A percentile compares a stretch with the other conserved stretches of the same genome.
Evolutionary conservation across 2,113 vertebrate species (phyloP).

Genomic region (Malurus elegans): DNA sequence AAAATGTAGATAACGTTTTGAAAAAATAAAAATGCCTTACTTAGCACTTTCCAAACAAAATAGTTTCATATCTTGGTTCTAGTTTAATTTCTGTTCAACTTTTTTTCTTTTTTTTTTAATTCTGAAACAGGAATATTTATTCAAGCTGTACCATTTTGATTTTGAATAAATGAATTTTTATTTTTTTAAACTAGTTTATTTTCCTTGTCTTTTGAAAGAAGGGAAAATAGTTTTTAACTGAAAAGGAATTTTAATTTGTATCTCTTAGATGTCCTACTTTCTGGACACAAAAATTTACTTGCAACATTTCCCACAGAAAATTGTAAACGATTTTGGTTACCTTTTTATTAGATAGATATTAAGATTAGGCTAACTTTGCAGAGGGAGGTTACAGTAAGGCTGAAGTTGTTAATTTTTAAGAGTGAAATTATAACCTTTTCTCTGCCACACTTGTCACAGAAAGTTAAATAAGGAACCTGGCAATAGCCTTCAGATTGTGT

Average conservation of each 20-base stretch:
- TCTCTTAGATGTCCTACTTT: background rate
- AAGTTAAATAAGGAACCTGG: background rate
- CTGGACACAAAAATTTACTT: background rate
- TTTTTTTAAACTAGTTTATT: background rate
- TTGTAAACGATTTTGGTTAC: background rate
- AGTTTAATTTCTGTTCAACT: background rate
- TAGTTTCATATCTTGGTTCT: background rate
- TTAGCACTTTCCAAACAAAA: background rate
- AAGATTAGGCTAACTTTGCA: background rate
- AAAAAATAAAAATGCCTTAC: background rate
- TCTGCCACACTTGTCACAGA: background rate
- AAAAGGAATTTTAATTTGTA: background rate
- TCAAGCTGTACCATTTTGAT: background rate
- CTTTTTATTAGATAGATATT: background rate
- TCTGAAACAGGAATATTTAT: background rate
- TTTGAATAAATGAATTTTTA: background rate
- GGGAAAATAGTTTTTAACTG: background rate
- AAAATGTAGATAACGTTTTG: background rate
- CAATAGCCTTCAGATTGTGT: background rate
- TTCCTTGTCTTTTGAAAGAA: background rate
- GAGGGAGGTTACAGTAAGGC: background rate
- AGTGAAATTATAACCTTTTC: background rate
- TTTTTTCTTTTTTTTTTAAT: background rate
- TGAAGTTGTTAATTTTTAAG: background rate
- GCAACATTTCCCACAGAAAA: background rate